phyloP scores from a whole-genome alignment of 2,888 invertebrate species.

The Diaprepes abbreviatus region DNA sequence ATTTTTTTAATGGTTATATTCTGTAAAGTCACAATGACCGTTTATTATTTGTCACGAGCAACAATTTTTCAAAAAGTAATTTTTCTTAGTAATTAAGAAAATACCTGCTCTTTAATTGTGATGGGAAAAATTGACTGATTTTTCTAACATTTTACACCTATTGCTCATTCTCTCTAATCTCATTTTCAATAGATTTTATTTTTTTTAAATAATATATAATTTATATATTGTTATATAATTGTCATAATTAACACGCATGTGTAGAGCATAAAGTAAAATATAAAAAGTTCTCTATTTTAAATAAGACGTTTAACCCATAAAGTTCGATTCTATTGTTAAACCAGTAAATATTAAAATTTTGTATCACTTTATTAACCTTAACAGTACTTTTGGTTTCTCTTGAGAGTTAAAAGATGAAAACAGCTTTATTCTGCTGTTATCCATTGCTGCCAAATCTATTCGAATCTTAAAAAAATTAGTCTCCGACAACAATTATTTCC shows the following conservation, averaged over 20 bases:
- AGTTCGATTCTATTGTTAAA: background rate
- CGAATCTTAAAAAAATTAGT: no score
- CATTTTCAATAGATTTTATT: background rate
- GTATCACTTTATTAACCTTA: background rate
- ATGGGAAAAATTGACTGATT: conserved; percentile 32
- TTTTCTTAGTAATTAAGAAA: background rate
- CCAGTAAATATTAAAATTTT: background rate
- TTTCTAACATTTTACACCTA: background rate
- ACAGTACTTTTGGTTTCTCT: background rate
- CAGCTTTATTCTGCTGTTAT: no score
- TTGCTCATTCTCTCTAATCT: conserved; percentile 5
- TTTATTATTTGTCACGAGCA: no score
- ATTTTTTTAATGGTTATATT: no score
- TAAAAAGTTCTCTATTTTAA: no score
- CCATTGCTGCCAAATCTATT: no score
- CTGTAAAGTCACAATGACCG: no score
- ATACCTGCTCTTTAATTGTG: conserved; percentile 12
- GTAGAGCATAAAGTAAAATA: no score
- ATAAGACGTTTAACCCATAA: background rate
- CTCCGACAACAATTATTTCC: no score
- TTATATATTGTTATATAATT: background rate
- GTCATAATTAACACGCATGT: background rate
- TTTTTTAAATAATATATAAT: background rate
- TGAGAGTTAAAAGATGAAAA: no score
- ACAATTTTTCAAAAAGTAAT: no score